Base-by-base conservation (phyloP, 2,797 vertebrate species). In the Muraenolepis orangiensis region DNA sequence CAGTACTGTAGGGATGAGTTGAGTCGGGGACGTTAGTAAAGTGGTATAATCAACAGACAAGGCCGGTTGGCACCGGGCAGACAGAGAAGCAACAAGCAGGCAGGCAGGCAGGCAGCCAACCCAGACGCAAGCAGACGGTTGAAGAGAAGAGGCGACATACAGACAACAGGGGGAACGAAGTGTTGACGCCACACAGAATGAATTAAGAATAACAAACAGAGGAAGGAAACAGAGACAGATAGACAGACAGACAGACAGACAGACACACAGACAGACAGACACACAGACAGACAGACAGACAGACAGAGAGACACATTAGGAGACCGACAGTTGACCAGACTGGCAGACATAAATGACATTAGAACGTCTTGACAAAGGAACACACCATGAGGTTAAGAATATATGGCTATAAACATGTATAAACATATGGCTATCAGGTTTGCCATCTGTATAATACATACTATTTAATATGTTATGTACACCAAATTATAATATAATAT, bases 51-150 rank as follows among this genome's bases (percentile, higher is more conserved):
- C 30, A 64, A 26, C 57, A 64, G 57, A 64, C 57, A 11, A 64
- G 57, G 23, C 57, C 57, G 57, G 57, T 64, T 64, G 57, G 57
- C 57, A 64, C n/a, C 12, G 26, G 57, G 57, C 28, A 70, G 78
- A 71, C 77, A 4, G 11, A 81, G 75, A 75, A 71, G 38, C 70
- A 80, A 87, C 86, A 88, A 72, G 86, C 83, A 87, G 81, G 80
- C 70, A 87, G 78, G 88, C 61, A 85, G 78, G 80, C 83, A 85
- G 77, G 85, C 81, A 69, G 42, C 82, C 67, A 69, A 28, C 23
- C 14, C 18, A 70, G 69, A 70, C 30, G 34, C 67, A 23, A 64
- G 57, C 57, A 64, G 57, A 64, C 57, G 57, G 23, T 64, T 64
- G n/a, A 64, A 64, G 23, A 64, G 26, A 64, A 34, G 7, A 64